phyloP scores from a whole-genome alignment of 2,113 vertebrate species.

The Callospermophilus lateralis region DNA sequence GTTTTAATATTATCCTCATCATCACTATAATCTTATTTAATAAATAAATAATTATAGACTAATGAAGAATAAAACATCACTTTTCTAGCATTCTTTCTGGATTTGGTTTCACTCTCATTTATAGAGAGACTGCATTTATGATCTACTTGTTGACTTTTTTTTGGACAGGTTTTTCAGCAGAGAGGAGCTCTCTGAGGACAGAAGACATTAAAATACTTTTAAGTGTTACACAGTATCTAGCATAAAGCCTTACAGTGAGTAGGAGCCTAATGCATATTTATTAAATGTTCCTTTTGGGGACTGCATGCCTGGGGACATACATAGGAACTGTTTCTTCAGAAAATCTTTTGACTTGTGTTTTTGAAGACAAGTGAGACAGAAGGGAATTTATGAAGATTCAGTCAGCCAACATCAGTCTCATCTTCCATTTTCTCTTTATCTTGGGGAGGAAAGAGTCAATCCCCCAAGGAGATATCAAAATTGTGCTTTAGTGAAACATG shows the following conservation, averaged over 20 bases:
- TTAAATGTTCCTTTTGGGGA: background rate
- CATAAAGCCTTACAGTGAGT: background rate
- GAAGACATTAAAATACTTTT: background rate
- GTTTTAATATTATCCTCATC: background rate
- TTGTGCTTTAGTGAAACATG: conserved; percentile 9
- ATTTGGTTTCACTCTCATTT: background rate
- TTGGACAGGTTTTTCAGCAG: background rate
- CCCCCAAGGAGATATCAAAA: background rate
- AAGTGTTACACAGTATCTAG: background rate
- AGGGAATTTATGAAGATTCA: background rate
- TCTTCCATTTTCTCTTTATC: background rate
- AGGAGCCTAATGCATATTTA: background rate
- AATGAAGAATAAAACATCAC: background rate
- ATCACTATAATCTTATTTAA: background rate
- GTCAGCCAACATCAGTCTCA: background rate
- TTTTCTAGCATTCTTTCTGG: background rate
- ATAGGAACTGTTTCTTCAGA: background rate
- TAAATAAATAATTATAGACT: background rate
- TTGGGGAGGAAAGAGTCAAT: background rate
- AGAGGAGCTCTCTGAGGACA: background rate
- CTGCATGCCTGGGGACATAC: background rate
- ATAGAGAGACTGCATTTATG: background rate
- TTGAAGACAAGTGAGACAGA: background rate
- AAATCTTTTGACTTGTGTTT: background rate
- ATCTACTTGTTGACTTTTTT: background rate